Conservation (phyloP, 1,140 invertebrate genomes). For the Halictus rubicundus region DNA sequence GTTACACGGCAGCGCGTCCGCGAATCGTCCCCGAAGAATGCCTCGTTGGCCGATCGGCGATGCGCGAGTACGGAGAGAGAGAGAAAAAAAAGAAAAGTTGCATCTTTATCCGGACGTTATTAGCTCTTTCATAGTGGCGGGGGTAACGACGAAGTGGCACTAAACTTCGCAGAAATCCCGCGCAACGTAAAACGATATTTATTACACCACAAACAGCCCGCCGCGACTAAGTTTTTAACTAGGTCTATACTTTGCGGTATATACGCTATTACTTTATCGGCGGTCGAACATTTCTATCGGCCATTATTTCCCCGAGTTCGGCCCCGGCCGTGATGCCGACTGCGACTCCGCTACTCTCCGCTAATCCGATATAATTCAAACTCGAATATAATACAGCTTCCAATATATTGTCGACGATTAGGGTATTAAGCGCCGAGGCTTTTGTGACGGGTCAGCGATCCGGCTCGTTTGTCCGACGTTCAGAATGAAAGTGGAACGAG, state of each 20-base stretch:
- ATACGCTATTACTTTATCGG: conserved; percentile 55
- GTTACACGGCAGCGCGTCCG: too few species aligned
- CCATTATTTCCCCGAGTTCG: conserved; percentile 57
- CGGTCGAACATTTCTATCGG: conserved; percentile 58
- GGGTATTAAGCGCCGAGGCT: conserved; percentile 44
- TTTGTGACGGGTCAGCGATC: not conserved
- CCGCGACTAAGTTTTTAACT: conserved; percentile 55
- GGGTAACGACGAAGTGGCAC: conserved; percentile 23
- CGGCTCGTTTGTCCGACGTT: not conserved
- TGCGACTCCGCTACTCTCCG: not conserved
- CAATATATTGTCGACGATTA: conserved; percentile 59
- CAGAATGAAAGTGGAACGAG: not conserved
- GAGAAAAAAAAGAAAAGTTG: not conserved
- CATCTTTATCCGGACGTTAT: conserved; percentile 4
- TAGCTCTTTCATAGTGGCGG: not conserved
- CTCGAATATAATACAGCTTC: conserved; percentile 50
- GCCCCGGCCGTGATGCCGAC: not conserved
- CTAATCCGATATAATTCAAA: conserved; percentile 46
- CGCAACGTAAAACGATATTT: conserved; percentile 35
- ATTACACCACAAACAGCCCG: conserved; percentile 52
- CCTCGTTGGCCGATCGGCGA: too few species aligned
- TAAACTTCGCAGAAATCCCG: conserved; percentile 26
- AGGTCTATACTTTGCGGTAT: conserved; percentile 45
- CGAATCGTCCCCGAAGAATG: too few species aligned
- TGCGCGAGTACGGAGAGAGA: not conserved